Conservation (phyloP, 2,113 vertebrate species). For the Turnix velox region DNA sequence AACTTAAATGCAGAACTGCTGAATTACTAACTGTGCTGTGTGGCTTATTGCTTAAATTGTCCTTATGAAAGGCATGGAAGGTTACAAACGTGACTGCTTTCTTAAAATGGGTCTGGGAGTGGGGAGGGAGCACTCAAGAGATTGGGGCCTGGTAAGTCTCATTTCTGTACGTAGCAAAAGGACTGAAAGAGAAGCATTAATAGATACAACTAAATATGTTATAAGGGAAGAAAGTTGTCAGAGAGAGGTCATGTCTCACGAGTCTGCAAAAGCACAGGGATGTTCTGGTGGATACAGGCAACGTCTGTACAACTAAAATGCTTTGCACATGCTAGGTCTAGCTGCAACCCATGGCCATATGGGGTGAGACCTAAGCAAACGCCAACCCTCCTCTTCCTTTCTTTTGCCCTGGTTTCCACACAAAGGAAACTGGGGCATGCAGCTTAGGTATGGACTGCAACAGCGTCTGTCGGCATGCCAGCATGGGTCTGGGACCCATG, state of each 20-base stretch:
- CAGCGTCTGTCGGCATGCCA: not conserved
- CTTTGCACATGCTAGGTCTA: slow-evolving; percentile 36
- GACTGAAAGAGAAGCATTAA: not conserved
- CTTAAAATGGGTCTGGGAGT: not conserved
- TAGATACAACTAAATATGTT: not conserved
- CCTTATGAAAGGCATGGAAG: slow-evolving; percentile 24
- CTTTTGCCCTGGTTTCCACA: slow-evolving; percentile 44
- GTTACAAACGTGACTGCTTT: slow-evolving; percentile 11
- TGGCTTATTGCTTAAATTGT: slow-evolving; percentile 42
- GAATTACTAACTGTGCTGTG: slow-evolving; percentile 27
- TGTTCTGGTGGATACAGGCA: not conserved
- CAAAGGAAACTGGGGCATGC: slow-evolving; percentile 21
- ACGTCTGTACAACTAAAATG: rapidly evolving
- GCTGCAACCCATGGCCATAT: slow-evolving; percentile 38
- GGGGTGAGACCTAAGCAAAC: slow-evolving; percentile 36
- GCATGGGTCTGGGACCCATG: not conserved
- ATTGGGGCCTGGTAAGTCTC: not conserved
- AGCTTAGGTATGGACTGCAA: not conserved
- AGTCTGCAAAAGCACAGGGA: not conserved
- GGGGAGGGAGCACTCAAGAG: not conserved
- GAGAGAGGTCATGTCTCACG: not conserved
- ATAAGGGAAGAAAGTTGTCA: not conserved
- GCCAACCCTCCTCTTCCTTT: not conserved
- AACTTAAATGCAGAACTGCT: slow-evolving; percentile 8
- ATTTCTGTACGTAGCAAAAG: not conserved